These are phyloP conservation scores for Sabellastarte sp. DNA, from an alignment of 2,888 invertebrate genomes.

Conservation along the genomic window DNA sequence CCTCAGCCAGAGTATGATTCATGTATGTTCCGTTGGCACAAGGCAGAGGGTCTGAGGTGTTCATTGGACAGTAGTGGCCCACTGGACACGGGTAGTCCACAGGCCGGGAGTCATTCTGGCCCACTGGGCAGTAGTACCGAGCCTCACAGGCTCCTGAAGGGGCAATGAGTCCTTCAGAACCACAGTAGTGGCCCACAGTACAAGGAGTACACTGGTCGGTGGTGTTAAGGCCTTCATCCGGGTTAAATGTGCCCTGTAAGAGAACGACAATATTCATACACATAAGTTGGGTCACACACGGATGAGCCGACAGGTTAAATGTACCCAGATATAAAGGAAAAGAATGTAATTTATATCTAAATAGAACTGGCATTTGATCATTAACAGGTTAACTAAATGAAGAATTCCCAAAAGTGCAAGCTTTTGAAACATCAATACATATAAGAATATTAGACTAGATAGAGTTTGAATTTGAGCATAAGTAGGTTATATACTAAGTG, in stretches of 20 bases:
- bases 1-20: conserved; percentile 28
- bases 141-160: conserved; percentile 49
- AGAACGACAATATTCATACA: background rate
- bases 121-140: conserved; percentile 53
- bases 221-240: conserved; percentile 42
- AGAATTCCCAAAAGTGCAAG: too few species aligned
- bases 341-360: too few species aligned
- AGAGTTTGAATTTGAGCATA: too few species aligned
- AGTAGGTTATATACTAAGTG: too few species aligned
- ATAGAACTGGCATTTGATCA: too few species aligned
- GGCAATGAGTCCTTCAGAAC: conserved; percentile 41
- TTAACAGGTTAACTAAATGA: too few species aligned
- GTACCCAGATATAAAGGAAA: too few species aligned
- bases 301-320: too few species aligned
- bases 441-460: too few species aligned
- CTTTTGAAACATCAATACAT: too few species aligned
- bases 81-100: conserved; percentile 33
- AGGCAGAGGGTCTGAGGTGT: conserved; percentile 43
- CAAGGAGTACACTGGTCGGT: conserved; percentile 45
- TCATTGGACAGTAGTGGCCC: conserved; percentile 51
- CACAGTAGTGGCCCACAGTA: conserved; percentile 48
- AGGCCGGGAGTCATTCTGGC: conserved; percentile 23
- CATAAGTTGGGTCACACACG: too few species aligned
- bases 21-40: conserved; percentile 53
- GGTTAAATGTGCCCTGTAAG: conserved; percentile 52